Base-by-base conservation (phyloP, 2,797 vertebrate species). In the Salarias fasciatus region DNA sequence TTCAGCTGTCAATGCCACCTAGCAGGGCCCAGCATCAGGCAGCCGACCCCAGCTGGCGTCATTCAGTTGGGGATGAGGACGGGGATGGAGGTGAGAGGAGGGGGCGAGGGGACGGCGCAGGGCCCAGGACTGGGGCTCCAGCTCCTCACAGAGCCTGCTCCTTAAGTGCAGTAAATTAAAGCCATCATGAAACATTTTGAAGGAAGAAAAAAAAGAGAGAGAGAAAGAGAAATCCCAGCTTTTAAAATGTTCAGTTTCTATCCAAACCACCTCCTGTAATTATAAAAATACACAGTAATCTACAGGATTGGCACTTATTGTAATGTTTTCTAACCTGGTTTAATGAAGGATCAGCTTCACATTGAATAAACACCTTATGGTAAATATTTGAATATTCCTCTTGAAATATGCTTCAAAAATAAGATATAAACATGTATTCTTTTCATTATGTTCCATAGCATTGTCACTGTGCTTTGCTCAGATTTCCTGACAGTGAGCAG, bases 1-100 rank as follows among this genome's bases (percentile, higher is more conserved):
- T 99, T 98, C 96, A 94, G 95, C 95, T 99, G 97, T 98, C 96
- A 97, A 92, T 96, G 95, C 91, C 92, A 95, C 95, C 95, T 93
- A 95, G 93, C 73, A 77, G 82, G 94, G 93, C 93, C 92, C 92
- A 86, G 93, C 93, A 93, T 95, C 94, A 95, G 94, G 93, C 93
- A 79, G 89, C 86, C 93, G 92, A 92, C 93, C 94, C 95, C 94
- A 94, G 95, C 96, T 95, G 94, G 94, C 94, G 94, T 94, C 95
- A 92, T 94, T 96, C 94, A 95, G 94, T 94, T 93, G 94, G 94
- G 94, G 93, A 35, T 92, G 11, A 50, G 48, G 78, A 77, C 63
- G 76, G 47, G 68, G 67, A 63, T 11, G 65, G 56, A 67, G 60
- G 89, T 81, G 88, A 91, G 90, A 67, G 69, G 63, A 62, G 63